Percentiles rank a stretch among this genome's conserved stretches.
These are phyloP conservation scores for Microcebus murinus DNA, from an alignment of 2,113 vertebrate genomes.

Conservation along the genomic window DNA sequence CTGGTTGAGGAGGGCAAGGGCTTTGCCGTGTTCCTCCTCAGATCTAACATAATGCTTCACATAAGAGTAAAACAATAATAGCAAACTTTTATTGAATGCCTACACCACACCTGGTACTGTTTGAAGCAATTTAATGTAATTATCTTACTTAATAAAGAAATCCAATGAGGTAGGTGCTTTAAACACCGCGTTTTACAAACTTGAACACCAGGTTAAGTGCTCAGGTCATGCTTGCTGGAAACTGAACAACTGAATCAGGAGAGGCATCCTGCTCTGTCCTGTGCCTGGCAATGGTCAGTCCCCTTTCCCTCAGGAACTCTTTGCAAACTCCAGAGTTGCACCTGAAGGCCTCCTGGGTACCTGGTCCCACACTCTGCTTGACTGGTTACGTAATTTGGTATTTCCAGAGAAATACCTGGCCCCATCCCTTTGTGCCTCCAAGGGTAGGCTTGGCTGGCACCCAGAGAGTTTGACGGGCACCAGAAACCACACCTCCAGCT, in stretches of 20 bases:
- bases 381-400: not conserved
- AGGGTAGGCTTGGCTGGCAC: conserved; percentile 9
- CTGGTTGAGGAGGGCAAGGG: not conserved
- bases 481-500: not conserved
- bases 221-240: not conserved
- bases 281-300: not conserved
- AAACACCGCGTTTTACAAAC: not conserved
- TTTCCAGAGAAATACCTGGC: conserved; percentile 24
- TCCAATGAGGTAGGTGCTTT: not conserved
- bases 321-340: not conserved
- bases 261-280: not conserved
- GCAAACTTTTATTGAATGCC: not conserved
- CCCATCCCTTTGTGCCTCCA: not conserved
- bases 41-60: not conserved
- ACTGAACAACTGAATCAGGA: not conserved
- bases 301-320: not conserved
- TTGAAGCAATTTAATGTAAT: not conserved
- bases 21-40: not conserved
- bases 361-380: not conserved
- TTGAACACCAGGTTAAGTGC: not conserved
- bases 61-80: not conserved
- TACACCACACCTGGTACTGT: not conserved
- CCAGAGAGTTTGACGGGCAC: not conserved
- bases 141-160: not conserved
- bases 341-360: not conserved